phyloP scores from a whole-genome alignment of 2,888 invertebrate species.

The Coleophora flavipennella region DNA sequence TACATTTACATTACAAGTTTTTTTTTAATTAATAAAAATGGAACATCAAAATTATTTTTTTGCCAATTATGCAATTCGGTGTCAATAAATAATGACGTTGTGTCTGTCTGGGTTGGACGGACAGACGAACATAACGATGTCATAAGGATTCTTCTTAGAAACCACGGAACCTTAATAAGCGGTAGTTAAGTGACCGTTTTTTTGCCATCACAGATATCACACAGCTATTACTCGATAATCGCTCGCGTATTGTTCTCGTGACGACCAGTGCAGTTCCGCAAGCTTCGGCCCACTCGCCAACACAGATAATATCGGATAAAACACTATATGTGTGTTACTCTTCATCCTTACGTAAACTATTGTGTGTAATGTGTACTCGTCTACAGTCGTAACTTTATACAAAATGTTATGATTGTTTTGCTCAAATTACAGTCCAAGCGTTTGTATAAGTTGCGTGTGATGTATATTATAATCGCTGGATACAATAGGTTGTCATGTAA shows the following conservation, averaged over 20 bases:
- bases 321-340: background rate
- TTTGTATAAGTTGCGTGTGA: conserved; percentile 7
- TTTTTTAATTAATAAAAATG: too few relatives aligned
- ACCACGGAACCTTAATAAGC: too few relatives aligned
- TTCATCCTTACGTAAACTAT: conserved; percentile 6
- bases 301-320: conserved; percentile 3
- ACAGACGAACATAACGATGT: too few relatives aligned
- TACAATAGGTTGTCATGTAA: conserved; percentile 7
- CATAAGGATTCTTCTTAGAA: too few relatives aligned
- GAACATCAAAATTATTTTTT: too few relatives aligned
- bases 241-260: conserved; percentile 2
- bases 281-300: background rate
- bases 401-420: conserved; percentile 9
- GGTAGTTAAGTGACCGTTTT: too few relatives aligned
- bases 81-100: too few relatives aligned
- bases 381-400: conserved; percentile 8
- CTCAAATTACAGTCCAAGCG: conserved; percentile 7
- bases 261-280: conserved; percentile 2
- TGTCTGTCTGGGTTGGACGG: too few relatives aligned
- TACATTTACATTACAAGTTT: too few relatives aligned
- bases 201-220: background rate
- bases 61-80: too few relatives aligned
- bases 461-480: conserved; percentile 5
- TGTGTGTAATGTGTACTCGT: conserved; percentile 3
- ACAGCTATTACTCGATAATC: conserved; percentile 2